Percentiles rank a stretch among this genome's conserved stretches.
These are phyloP conservation scores for Molorchus minor DNA, from an alignment of 2,888 invertebrate species.

Conservation along the genomic window DNA sequence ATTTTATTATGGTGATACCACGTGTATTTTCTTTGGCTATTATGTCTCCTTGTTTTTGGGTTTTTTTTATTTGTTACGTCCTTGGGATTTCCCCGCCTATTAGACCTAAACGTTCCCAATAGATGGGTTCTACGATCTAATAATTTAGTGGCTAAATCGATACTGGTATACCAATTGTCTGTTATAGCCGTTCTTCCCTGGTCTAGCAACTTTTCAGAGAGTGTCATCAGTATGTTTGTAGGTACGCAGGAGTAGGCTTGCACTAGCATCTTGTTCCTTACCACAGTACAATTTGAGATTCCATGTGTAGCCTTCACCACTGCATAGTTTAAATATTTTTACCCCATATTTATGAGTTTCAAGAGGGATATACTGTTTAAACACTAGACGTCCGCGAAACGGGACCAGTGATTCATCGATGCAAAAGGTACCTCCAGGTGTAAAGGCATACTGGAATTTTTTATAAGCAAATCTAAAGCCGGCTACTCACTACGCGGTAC, in stretches of 20 bases:
- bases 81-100: background rate
- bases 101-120: background rate
- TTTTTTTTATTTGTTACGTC: background rate
- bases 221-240: background rate
- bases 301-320: slow-evolving; percentile 29
- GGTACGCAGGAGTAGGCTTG: background rate
- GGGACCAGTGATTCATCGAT: slow-evolving; percentile 45
- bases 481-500: too few species aligned
- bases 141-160: background rate
- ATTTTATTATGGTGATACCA: slow-evolving; percentile 11
- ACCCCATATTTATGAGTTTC: background rate
- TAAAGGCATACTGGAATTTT: slow-evolving; percentile 34
- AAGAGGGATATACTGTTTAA: slow-evolving; percentile 41
- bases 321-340: background rate
- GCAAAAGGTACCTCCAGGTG: slow-evolving; percentile 37
- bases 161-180: background rate
- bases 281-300: slow-evolving; percentile 31
- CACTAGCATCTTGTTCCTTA: slow-evolving; percentile 9
- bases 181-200: background rate
- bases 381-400: slow-evolving; percentile 42
- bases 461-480: too few species aligned
- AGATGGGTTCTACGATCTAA: background rate
- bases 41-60: background rate
- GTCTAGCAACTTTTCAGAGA: background rate
- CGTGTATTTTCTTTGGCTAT: background rate